Percentiles rank a stretch among this genome's conserved stretches.
These are phyloP conservation scores for Microplitis deprimator DNA, from an alignment of 2,888 invertebrate genomes.

Conservation along the genomic window DNA sequence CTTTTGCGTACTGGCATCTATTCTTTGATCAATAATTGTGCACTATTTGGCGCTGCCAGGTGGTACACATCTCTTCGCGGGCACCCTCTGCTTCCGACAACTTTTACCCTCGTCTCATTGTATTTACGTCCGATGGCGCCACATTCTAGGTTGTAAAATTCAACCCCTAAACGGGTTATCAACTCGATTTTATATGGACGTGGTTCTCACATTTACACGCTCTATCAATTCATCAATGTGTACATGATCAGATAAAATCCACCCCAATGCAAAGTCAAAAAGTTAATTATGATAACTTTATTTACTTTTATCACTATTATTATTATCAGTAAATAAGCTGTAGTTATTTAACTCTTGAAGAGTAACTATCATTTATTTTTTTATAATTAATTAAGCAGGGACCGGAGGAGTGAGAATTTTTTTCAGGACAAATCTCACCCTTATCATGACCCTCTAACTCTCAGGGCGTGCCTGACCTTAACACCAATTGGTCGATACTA, in stretches of 20 bases:
- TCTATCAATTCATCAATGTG: conserved; percentile 10
- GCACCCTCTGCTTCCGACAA: conserved; percentile 33
- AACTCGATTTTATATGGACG: conserved; percentile 7
- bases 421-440: conserved; percentile 50
- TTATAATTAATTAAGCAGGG: conserved; percentile 6
- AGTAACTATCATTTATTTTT: conserved; percentile 4
- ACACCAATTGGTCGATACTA: conserved; percentile 66
- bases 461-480: conserved; percentile 66
- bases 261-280: not conserved
- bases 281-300: conserved; percentile 15
- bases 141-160: conserved; percentile 48
- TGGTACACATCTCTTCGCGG: conserved; percentile 56
- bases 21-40: conserved; percentile 65
- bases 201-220: not conserved
- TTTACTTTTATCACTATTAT: not conserved
- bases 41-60: conserved; percentile 55
- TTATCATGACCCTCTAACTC: conserved; percentile 51
- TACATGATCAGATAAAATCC: not conserved
- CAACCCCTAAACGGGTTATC: conserved; percentile 22
- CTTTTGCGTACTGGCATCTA: conserved; percentile 60
- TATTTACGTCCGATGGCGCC: conserved; percentile 61
- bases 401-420: conserved; percentile 57
- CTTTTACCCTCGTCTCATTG: conserved; percentile 37
- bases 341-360: no score
- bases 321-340: not conserved